Base-by-base conservation (phyloP, 92 coral and sea anemone genomes). In the Zoanthus sansibaricus region DNA sequence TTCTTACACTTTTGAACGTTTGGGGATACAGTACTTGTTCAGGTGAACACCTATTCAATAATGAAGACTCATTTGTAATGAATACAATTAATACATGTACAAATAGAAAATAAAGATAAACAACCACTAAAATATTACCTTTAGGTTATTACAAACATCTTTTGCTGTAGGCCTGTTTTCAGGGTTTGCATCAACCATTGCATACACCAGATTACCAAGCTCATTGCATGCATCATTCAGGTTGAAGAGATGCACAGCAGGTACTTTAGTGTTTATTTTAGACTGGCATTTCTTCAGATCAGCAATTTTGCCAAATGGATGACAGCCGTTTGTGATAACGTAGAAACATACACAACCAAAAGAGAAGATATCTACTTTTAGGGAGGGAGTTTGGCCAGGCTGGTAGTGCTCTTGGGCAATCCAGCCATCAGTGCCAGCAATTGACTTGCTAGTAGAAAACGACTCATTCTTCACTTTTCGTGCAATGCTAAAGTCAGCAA, bases 331-430 rank as follows among this genome's bases (percentile, higher is more conserved):
- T 64, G 84, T 79, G 42, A 79, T 32, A n/a, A 51, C 18, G 59
- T 61, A 79, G 25, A 79, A 79, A 79, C 58, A 62, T 42, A 79
- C 59, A 62, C 84, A 79, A 79, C 84, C 84, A 79, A 62, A 64
- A 0, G 84, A 79, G 37, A 79, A 79, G 1, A 64, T n/a, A 79
- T 79, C 84, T n/a, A 64, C 84, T n/a, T 13, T 64, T 31, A 61
- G n/a, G 14, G 84, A 59, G 18, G 72, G 84, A 21, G 54, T 61
- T 79, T 62, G 55, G 44, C 74, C 84, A n/a, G 73, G 72, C 14
- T 42, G 84, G 73, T 44, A 79, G 4, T 33, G 51, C 55, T 79
- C 84, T n/a, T 17, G 59, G 12, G 84, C 84, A 44, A 79, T 79
- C 72, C 73, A 79, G 6, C 74, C 84, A 10, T 61, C 18, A 4